Evolutionary conservation across 2,888 invertebrate genomes (phyloP), one percentile per base, ranked within the genome.

Genomic region (Axea sp.): DNA sequence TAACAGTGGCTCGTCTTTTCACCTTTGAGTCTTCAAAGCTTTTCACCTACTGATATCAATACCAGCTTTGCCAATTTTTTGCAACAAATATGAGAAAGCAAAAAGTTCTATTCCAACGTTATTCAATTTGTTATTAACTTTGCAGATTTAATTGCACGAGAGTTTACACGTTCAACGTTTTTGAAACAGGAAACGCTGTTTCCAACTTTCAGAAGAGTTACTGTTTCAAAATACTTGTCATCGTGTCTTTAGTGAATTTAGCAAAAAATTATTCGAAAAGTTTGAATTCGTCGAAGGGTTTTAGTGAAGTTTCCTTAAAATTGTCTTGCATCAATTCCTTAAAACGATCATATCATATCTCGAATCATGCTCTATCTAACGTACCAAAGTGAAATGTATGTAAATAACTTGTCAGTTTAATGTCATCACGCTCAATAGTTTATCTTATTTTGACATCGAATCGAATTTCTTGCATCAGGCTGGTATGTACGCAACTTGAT

Each of bases 361-460:
- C 24, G 30, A 62, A 49, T 64, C 57, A 28, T 15, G 33, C 17
- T 17, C 31, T 47, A 35, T 64, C 33, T 64, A 49, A 47, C 62
- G 19, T 41, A 39, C 14, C 35, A 17, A 72, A 64, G 64, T 64
- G 64, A 72, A 72, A 71, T 64, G 57, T 72, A 72, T 64, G 72
- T 57, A 64, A 64, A 72, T 72, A 41, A 55, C 35, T 57, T 64
- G 72, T 72, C 72, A 72, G 64, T 64, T 72, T 72, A 64, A 64
- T 53, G 64, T 72, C 64, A 72, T 64, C 72, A 45, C 49, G 51
- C 22, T 51, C 57, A 49, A 72, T 72, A 72, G 72, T 72, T 72
- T 72, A 72, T 72, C 72, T 65, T 65, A 65, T 65, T 59, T 72
- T 72, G 72, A 72, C 72, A 72, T 65, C 64, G 35, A 72, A 72